Percentiles rank a stretch among this genome's conserved stretches.
Evolutionary conservation across 2,888 invertebrate genomes (phyloP).

Genomic region (Baccha elongata): DNA sequence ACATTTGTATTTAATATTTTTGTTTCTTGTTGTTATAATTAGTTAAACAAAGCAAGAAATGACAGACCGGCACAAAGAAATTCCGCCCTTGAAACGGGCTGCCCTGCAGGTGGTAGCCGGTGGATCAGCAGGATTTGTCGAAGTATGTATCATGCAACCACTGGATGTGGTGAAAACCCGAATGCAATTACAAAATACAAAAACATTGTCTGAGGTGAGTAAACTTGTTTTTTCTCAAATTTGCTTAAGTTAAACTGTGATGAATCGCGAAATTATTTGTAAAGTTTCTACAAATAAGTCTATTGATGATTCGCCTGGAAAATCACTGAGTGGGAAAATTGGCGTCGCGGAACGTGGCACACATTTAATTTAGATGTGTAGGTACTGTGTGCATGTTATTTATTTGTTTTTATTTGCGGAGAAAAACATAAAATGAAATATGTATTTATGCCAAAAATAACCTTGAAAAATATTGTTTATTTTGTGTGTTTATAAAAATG

Average conservation of each 20-base stretch:
- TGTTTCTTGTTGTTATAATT: too few relatives aligned
- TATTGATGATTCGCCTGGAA: background rate
- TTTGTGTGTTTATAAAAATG: background rate
- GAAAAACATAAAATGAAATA: background rate
- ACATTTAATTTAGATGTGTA: background rate
- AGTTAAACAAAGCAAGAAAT: slow-evolving; percentile 10
- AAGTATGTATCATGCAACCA: slow-evolving; percentile 98
- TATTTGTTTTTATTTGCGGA: background rate
- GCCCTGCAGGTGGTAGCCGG: slow-evolving; percentile 85
- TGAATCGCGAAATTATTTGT: background rate
- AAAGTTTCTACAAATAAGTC: background rate
- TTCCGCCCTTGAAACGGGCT: slow-evolving; percentile 78
- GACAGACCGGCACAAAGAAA: slow-evolving; percentile 70
- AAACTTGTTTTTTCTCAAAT: background rate
- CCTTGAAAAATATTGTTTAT: slow-evolving; percentile 16
- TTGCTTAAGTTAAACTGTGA: background rate
- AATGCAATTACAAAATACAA: slow-evolving; percentile 88
- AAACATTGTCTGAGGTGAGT: slow-evolving; percentile 76
- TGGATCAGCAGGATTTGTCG: slow-evolving; percentile 95
- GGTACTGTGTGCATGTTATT: slow-evolving; percentile 1
- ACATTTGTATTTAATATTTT: too few relatives aligned
- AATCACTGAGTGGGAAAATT: background rate
- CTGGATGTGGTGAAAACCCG: slow-evolving; percentile 96
- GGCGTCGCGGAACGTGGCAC: background rate
- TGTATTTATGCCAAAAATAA: slow-evolving; percentile 6